Conservation (phyloP, 2,113 vertebrate genomes). For the Pollimyrus isidori region DNA sequence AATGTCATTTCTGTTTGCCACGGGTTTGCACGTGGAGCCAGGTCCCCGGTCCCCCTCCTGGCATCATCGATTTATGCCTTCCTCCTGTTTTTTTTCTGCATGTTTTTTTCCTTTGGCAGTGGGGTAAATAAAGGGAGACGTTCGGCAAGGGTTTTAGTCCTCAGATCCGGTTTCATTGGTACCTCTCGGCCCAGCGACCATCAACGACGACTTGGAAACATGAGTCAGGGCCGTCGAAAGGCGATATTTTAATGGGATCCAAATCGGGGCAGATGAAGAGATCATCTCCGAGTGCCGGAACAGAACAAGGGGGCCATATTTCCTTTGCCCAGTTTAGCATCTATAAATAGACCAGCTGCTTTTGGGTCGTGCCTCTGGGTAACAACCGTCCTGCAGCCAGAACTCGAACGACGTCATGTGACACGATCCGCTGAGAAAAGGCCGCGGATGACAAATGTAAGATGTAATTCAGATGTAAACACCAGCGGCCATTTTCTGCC, state of each 20-base stretch:
- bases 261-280: slow-evolving; percentile 22
- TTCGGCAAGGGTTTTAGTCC: neutral
- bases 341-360: slow-evolving; percentile 12
- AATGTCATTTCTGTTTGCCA: neutral
- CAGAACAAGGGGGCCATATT: slow-evolving; percentile 17
- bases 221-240: slow-evolving; percentile 15
- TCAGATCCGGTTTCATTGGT: neutral
- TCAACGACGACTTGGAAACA: slow-evolving; percentile 15
- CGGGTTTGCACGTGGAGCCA: neutral
- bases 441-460: neutral
- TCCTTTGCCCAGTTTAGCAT: slow-evolving; percentile 4
- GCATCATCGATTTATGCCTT: neutral
- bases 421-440: neutral
- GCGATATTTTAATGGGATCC: slow-evolving; percentile 29
- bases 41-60: neutral
- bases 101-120: neutral
- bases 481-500: neutral
- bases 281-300: slow-evolving; percentile 18
- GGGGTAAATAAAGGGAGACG: neutral
- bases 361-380: neutral
- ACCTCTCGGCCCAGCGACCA: neutral
- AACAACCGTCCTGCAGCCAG: neutral
- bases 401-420: neutral
- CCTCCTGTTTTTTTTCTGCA: neutral
- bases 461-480: neutral